These are phyloP conservation scores for Phaethon lepturus DNA, from an alignment of 2,113 vertebrate species.

Conservation along the genomic window DNA sequence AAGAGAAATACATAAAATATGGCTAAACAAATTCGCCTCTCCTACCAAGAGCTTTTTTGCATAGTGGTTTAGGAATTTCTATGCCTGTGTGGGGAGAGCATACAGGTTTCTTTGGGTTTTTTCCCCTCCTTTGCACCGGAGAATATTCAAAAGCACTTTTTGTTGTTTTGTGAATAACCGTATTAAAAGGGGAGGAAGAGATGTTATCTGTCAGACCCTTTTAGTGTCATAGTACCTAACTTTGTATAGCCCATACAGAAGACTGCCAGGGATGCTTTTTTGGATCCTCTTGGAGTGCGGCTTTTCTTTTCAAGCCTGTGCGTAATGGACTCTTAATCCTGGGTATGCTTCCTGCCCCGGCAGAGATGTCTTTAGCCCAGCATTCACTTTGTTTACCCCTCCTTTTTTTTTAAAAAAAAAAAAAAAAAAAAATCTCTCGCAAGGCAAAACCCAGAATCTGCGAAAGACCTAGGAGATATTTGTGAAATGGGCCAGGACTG, in stretches of 20 bases:
- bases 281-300: slow-evolving; percentile 58
- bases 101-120: background rate
- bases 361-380: slow-evolving; percentile 50
- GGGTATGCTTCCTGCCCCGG: slow-evolving; percentile 29
- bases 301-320: slow-evolving; percentile 63
- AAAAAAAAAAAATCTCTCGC: background rate
- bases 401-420: background rate
- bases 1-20: background rate
- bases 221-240: slow-evolving; percentile 71
- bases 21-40: background rate
- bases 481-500: slow-evolving; percentile 66
- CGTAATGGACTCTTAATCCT: slow-evolving; percentile 71
- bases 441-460: background rate
- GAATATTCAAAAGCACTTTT: slow-evolving; percentile 67
- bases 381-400: slow-evolving; percentile 33
- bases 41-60: background rate
- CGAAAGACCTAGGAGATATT: slow-evolving; percentile 50
- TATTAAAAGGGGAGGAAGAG: slow-evolving; percentile 70
- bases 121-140: background rate
- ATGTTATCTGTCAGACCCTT: slow-evolving; percentile 73
- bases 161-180: slow-evolving; percentile 61
- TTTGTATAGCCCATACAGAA: slow-evolving; percentile 63
- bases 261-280: slow-evolving; percentile 66
- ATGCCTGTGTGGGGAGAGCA: background rate
- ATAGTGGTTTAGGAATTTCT: background rate